Evolutionary conservation across 2,888 invertebrate genomes (phyloP), one percentile per base, ranked within the genome.

Genomic region (Agriotes lineatus): DNA sequence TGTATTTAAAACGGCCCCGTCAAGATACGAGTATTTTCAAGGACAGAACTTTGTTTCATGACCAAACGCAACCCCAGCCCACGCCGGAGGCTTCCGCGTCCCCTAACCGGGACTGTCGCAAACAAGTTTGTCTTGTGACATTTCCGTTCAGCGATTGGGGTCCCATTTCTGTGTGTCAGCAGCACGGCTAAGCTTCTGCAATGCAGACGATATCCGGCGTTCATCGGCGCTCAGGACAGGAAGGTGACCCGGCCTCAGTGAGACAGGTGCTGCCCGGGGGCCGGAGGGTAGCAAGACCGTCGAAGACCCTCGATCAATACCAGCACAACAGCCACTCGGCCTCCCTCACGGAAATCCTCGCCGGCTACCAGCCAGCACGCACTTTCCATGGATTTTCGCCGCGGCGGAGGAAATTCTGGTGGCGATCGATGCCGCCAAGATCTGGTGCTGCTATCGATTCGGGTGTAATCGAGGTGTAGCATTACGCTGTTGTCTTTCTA

Each of bases 181-280:
- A 35, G 33, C 33, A 54, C 5, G 48, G 62, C 30, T 42, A 57
- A 66, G 52, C 54, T 52, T 42, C 72, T 66, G 70, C 69, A 68
- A 59, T 65, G 71, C 71, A 68, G 68, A 66, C 69, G 60, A 66
- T 69, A 69, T 67, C 61, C 68, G 72, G 69, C 45, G 54, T 64
- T 60, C 69, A 65, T 70, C 66, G 57, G 61, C n/a, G 60, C 50
- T 52, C 39, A 67, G 60, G 59, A 50, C 65, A 65, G 62, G 54
- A 72, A 69, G 67, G 71, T 68, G 33, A 63, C 70, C 85, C 82
- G 83, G 82, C 82, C 82, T 79, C 81, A 83, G 84, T 82, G 70
- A 69, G 74, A 76, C 77, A 71, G 70, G 75, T 68, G 77, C 79
- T 79, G 67, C 85, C 83, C 85, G 4, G 86, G 86, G 68, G 70